Percentiles rank a stretch among this genome's conserved stretches.
Evolutionary conservation across 2,113 vertebrate species (phyloP).

Genomic region (Irena cyanogastra): DNA sequence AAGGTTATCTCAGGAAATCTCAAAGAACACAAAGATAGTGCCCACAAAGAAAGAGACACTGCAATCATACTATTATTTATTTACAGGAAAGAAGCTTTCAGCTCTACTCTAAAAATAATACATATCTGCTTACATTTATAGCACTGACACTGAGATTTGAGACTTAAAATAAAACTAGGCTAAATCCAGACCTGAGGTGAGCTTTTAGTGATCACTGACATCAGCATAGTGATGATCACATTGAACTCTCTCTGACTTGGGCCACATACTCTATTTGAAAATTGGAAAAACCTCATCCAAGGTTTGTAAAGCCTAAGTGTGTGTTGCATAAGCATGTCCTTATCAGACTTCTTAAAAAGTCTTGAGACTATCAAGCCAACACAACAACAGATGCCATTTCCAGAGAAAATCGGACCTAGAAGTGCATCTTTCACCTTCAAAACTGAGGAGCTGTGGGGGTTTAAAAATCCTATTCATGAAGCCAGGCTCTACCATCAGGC

Average conservation of each 20-base stretch:
- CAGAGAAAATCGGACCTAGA: background rate
- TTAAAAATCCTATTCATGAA: background rate
- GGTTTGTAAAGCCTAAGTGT: background rate
- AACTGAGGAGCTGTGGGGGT: background rate
- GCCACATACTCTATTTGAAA: background rate
- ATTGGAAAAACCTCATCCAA: background rate
- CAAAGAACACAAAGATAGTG: background rate
- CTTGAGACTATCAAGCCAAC: background rate
- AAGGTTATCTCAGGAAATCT: background rate
- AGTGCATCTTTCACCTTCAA: background rate
- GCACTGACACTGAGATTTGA: background rate
- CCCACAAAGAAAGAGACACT: background rate
- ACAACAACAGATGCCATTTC: background rate
- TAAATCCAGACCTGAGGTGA: background rate
- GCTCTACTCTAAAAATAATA: background rate
- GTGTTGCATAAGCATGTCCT: background rate
- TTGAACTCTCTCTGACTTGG: background rate
- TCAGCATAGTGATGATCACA: background rate
- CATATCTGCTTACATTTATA: background rate
- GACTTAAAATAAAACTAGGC: background rate
- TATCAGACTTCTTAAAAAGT: background rate
- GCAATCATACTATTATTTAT: constrained; percentile 20
- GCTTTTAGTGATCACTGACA: background rate
- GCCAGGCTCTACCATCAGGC: background rate
- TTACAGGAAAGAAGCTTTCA: background rate